Evolutionary conservation across 2,797 vertebrate genomes (phyloP), one percentile per base, ranked within the genome.

Genomic region (Yasuhikotakia modesta): DNA sequence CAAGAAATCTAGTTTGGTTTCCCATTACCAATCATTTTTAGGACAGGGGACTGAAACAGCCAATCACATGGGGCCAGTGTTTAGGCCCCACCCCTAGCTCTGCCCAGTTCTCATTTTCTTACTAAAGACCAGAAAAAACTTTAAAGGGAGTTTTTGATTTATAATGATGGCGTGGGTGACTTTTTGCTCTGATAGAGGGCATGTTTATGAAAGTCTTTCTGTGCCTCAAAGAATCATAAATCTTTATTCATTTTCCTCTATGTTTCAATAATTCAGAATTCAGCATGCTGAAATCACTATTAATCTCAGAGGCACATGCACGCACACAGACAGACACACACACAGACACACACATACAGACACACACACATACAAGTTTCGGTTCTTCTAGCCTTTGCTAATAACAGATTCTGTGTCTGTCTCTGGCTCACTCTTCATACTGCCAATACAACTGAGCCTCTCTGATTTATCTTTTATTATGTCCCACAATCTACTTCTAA

Each of bases 391-490:
- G 73, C 71, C 78, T 82, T 66, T 72, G 68, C 79, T 85, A 76
- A 82, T 82, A 85, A 85, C 79, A 82, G 81, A 85, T 85, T 82
- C 83, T 85, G 79, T 70, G 79, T 82, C 78, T 84, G 83, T 84
- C 78, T 76, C 80, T 81, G 61, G 70, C 55, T 82, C 81, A 81
- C 79, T 74, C 76, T 80, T 82, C 76, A 82, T 63, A 61, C 81
- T 79, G 81, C 81, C 83, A 85, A 85, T 85, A 81, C 68, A 32
- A 70, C 81, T 76, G 76, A 74, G 68, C 64, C 77, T 67, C 65
- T 82, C 72, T 85, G 83, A 85, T 85, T 85, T 82, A 85, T 85
- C 83, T 81, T 85, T 85, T 85, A 85, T 85, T 81, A 82, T 82
- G 79, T 73, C 75, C 79, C 83, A 76, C 83, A 73, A 81, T 85